Percentiles rank a stretch among this genome's conserved stretches.
Evolutionary conservation across 35 echinoderm and acorn worm species (phyloP).

Genomic region (Ptychodera flava): DNA sequence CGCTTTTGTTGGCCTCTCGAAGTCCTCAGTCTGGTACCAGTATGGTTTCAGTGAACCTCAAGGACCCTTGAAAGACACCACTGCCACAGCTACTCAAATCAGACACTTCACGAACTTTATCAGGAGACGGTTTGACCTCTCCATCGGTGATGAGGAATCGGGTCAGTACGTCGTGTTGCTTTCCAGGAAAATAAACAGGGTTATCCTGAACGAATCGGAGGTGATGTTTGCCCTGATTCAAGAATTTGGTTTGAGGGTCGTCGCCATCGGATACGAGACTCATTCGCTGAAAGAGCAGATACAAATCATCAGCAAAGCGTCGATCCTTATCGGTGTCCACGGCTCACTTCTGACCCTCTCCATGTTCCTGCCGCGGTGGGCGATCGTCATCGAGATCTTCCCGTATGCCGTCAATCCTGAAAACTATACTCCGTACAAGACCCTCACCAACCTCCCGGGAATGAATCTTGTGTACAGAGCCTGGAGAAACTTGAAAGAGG

Average conservation of each 20-base stretch:
- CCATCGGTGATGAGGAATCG: not conserved
- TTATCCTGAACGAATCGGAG: constrained; percentile 82
- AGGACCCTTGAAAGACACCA: constrained; percentile 47
- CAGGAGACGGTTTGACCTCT: constrained; percentile 26
- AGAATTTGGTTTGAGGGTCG: constrained; percentile 36
- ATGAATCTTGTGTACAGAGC: constrained; percentile 56
- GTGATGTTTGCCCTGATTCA: constrained; percentile 41
- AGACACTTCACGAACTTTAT: constrained; percentile 52
- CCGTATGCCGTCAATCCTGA: constrained; percentile 88
- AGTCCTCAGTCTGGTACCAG: constrained; percentile 82
- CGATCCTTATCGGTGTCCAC: constrained; percentile 63
- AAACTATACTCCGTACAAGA: constrained; percentile 93
- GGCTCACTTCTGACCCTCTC: constrained; percentile 73
- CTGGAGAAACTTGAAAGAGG: constrained; percentile 57
- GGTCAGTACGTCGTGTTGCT: constrained; percentile 32
- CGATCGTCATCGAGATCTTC: constrained; percentile 73
- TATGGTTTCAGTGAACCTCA: constrained; percentile 88
- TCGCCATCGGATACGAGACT: constrained; percentile 53
- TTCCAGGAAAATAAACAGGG: constrained; percentile 52
- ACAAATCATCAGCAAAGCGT: constrained; percentile 33
- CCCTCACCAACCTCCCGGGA: constrained; percentile 44
- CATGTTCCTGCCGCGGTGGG: constrained; percentile 57
- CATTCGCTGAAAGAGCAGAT: constrained; percentile 41
- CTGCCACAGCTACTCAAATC: constrained; percentile 46
- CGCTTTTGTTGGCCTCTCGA: constrained; percentile 64